Evolutionary conservation across 2,113 vertebrate genomes (phyloP), one percentile per base, ranked within the genome.

Genomic region (Indicator maculatus): DNA sequence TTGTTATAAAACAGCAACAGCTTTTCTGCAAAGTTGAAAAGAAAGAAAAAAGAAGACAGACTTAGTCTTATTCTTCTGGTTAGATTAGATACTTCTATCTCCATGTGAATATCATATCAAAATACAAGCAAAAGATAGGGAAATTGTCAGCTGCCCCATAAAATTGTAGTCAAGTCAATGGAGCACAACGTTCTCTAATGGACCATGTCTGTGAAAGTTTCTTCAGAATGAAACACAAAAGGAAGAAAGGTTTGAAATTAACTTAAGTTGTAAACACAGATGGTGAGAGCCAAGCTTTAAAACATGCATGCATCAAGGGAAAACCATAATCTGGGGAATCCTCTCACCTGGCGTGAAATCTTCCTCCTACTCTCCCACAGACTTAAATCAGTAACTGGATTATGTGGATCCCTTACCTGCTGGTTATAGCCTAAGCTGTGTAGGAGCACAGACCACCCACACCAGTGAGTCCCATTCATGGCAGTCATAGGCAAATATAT

Each of bases 1-100:
- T 81, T 83, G 7, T 83, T 93, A 58, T 69, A 41, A 88, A 89
- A 73, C 28, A 93, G 23, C 26, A 80, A 36, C 18, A 64, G 2
- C 1, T 78, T 85, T 89, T 60, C 67, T 81, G 12, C 6, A 67
- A 64, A 77, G 15, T 8, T 83, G 27, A 71, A 76, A 76, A 80
- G 4, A 8, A 21, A 39, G 79, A 75, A 60, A 69, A 39, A 19
- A 3, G 6, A 30, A 56, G 8, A 77, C 6, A 64, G 18, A 3
- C 12, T 70, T 14, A 86, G 30, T 86, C 85, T 91, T 82, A 83
- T 77, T 82, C 83, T 91, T 96, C 96, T 92, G 12, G 93, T 91
- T 58, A 86, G 33, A 80, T 85, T 69, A 81, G n/a, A 58, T 66
- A 58, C 6, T 82, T 92, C 67, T 77, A 24, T 84, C 26, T 61